These are phyloP conservation scores for Teinopalpus imperialis DNA, from an alignment of 2,888 invertebrate species.

Conservation along the genomic window DNA sequence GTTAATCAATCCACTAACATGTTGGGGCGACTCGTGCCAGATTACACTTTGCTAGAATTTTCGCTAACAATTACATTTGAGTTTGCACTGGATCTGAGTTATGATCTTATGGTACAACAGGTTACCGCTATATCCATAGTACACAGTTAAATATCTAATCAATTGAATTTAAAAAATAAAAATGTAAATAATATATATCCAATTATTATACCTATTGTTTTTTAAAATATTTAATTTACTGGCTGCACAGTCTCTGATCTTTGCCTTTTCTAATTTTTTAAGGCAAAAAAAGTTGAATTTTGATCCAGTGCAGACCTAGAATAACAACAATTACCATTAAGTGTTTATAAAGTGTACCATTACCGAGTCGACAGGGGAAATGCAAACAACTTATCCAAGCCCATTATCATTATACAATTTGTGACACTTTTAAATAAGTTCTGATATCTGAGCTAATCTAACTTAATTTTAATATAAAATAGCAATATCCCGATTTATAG, in stretches of 20 bases:
- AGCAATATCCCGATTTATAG: slow-evolving; percentile 26
- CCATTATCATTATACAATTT: slow-evolving; percentile 33
- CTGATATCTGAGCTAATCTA: slow-evolving; percentile 21
- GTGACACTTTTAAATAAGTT: slow-evolving; percentile 31
- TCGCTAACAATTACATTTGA: background rate
- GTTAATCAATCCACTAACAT: slow-evolving; percentile 42
- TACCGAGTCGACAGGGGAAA: slow-evolving; percentile 35
- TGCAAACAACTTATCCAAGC: slow-evolving; percentile 31
- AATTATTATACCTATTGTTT: no score
- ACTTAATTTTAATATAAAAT: slow-evolving; percentile 23
- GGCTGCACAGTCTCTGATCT: no score
- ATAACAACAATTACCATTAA: slow-evolving; percentile 2
- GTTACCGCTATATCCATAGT: no score
- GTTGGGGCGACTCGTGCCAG: slow-evolving; percentile 38
- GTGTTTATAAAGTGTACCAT: slow-evolving; percentile 34
- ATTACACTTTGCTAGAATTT: slow-evolving; percentile 12
- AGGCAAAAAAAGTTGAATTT: background rate
- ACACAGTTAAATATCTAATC: no score
- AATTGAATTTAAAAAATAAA: no score
- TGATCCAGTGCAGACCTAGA: slow-evolving; percentile 5
- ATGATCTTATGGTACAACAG: no score
- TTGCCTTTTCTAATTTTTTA: no score
- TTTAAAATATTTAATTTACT: no score
- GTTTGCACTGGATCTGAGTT: slow-evolving; percentile 5
- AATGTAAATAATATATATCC: no score